These are phyloP conservation scores for Cercopithecus diana DNA, from an alignment of 2,797 vertebrate species.

Conservation along the genomic window DNA sequence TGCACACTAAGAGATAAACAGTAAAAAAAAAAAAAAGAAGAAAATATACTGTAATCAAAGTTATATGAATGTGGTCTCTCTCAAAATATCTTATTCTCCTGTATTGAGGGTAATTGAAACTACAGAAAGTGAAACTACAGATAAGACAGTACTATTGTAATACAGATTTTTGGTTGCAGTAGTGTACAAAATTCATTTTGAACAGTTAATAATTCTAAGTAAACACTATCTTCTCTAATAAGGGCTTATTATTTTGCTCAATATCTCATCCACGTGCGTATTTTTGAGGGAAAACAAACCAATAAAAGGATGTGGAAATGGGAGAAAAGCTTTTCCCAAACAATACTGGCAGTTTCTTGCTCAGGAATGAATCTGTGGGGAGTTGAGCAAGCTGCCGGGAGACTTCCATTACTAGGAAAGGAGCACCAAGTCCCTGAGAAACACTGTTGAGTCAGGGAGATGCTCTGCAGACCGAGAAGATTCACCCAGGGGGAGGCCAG, in stretches of 20 bases:
- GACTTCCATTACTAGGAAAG: neutral
- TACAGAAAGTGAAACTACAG: neutral
- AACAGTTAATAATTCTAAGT: neutral
- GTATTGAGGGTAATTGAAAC: neutral
- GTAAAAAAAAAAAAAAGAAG: neutral
- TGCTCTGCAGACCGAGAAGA: neutral
- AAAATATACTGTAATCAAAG: neutral
- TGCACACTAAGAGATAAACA: neutral
- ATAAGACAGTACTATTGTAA: neutral
- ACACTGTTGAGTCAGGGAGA: neutral
- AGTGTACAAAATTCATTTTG: neutral
- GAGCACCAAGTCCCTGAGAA: neutral
- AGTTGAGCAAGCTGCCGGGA: neutral
- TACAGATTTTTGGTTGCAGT: neutral
- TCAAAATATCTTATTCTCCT: neutral
- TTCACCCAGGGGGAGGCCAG: neutral
- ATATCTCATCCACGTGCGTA: neutral
- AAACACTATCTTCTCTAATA: neutral
- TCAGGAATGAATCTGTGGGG: neutral
- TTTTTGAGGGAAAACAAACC: slow-evolving; percentile 26
- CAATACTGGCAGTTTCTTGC: neutral
- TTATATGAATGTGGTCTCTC: neutral
- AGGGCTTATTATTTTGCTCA: neutral
- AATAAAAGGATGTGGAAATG: neutral
- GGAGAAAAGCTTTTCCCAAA: neutral